phyloP scores from a whole-genome alignment of 2,113 vertebrate genomes.

The Poecile atricapillus region DNA sequence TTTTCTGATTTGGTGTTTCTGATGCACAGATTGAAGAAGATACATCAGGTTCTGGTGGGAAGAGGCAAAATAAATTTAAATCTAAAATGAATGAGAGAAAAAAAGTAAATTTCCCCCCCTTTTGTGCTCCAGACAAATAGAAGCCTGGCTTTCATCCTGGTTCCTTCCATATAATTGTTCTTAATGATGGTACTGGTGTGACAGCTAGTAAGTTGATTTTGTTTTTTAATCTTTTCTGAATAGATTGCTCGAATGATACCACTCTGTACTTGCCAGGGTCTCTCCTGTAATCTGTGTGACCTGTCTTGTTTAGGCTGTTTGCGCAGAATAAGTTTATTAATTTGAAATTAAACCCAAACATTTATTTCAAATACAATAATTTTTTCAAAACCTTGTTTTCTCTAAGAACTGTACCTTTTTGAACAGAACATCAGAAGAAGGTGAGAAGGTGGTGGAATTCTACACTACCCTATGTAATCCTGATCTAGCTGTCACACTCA shows the following conservation, averaged over 20 bases:
- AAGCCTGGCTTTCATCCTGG: background rate
- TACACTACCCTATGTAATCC: background rate
- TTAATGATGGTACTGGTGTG: background rate
- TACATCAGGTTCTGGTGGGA: background rate
- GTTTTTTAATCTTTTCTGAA: background rate
- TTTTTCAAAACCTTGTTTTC: background rate
- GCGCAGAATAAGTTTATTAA: background rate
- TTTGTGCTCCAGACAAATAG: slow-evolving; percentile 2
- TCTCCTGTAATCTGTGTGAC: background rate
- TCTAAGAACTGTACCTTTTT: background rate
- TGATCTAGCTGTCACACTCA: slow-evolving; percentile 6
- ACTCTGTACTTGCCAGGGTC: background rate
- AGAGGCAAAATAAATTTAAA: background rate
- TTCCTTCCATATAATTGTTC: slow-evolving; percentile 7
- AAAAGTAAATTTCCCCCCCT: background rate
- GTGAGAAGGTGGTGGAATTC: background rate
- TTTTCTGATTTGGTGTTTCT: background rate
- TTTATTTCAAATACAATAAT: background rate
- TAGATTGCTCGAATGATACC: background rate
- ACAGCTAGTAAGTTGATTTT: background rate
- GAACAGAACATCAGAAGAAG: background rate
- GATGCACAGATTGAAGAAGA: background rate
- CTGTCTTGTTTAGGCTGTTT: background rate
- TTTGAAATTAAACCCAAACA: background rate
- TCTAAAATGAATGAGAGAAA: background rate